Conservation (phyloP, 2,113 vertebrate species). For the Gasterosteus aculeatus region DNA sequence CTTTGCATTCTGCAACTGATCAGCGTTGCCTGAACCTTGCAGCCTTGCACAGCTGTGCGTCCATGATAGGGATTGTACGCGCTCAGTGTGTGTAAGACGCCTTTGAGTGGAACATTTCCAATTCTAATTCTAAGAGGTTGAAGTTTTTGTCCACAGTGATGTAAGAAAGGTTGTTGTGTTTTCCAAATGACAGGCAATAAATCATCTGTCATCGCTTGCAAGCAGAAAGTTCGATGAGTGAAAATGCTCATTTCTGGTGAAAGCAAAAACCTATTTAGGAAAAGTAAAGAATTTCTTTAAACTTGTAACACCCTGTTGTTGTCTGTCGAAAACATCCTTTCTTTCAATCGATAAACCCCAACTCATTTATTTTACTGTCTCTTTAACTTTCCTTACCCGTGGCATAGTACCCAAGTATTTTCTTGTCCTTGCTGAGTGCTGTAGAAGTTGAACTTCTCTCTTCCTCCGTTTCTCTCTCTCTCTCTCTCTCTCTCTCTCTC, state of each 20-base stretch:
- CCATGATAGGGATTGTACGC: conserved; percentile 52
- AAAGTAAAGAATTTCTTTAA: conserved; percentile 23
- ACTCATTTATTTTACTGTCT: conserved; percentile 18
- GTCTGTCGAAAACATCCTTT: not conserved
- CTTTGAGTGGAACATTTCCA: conserved; percentile 53
- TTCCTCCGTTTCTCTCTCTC: conserved; percentile 4
- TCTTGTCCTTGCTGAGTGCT: conserved; percentile 44
- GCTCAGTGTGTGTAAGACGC: conserved; percentile 20
- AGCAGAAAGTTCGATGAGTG: conserved; percentile 29
- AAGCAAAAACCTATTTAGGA: conserved; percentile 22
- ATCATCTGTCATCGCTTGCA: conserved; percentile 49
- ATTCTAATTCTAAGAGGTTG: conserved; percentile 55
- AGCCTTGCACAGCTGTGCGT: conserved; percentile 79
- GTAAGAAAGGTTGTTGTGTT: conserved; percentile 32
- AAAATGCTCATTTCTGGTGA: conserved; percentile 42
- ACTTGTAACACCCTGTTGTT: conserved; percentile 29
- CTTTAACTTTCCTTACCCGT: conserved; percentile 26
- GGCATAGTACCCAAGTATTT: not conserved
- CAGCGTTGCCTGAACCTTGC: conserved; percentile 77
- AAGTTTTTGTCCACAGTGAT: conserved; percentile 34
- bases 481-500: conserved; percentile 23
- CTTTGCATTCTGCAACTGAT: conserved; percentile 80
- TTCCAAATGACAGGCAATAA: conserved; percentile 47
- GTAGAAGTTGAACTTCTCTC: conserved; percentile 41
- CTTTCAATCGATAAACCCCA: conserved; percentile 28